Conservation (phyloP, 2,888 invertebrate genomes). For the Halocaridina rubra region DNA sequence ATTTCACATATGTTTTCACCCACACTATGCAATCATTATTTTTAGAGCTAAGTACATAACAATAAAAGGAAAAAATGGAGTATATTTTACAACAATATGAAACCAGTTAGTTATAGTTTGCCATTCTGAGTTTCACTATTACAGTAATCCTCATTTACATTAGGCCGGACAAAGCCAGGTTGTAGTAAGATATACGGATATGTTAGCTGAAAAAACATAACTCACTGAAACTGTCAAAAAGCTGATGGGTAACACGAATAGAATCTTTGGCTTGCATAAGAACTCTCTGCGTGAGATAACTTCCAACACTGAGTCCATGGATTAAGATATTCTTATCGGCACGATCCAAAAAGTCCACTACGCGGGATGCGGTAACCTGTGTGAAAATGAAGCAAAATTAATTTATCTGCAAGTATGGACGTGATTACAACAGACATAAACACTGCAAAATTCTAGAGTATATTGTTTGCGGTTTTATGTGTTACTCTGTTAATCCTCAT, state of each 20-base stretch:
- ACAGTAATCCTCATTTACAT: background rate
- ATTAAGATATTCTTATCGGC: constrained; percentile 35
- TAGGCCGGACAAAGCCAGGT: background rate
- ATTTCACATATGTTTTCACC: background rate
- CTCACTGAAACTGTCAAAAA: constrained; percentile 62
- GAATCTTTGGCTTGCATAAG: constrained; percentile 37
- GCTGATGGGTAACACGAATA: constrained; percentile 44
- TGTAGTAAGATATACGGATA: background rate
- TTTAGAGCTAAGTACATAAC: background rate
- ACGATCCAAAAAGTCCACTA: constrained; percentile 43
- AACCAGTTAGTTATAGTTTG: too few relatives aligned
- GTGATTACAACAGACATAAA: too few relatives aligned
- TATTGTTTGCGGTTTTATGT: too few relatives aligned
- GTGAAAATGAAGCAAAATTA: background rate
- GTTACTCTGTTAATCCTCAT: too few relatives aligned
- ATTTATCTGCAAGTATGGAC: too few relatives aligned
- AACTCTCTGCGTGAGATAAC: constrained; percentile 58
- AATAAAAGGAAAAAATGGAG: background rate
- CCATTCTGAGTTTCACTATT: too few relatives aligned
- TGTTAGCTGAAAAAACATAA: background rate
- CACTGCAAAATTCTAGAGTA: too few relatives aligned
- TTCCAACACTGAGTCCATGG: constrained; percentile 61
- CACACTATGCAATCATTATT: background rate
- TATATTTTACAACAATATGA: background rate
- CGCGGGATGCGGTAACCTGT: background rate